phyloP scores from a whole-genome alignment of 2,113 vertebrate genomes.

The Neopipo cinnamomea region DNA sequence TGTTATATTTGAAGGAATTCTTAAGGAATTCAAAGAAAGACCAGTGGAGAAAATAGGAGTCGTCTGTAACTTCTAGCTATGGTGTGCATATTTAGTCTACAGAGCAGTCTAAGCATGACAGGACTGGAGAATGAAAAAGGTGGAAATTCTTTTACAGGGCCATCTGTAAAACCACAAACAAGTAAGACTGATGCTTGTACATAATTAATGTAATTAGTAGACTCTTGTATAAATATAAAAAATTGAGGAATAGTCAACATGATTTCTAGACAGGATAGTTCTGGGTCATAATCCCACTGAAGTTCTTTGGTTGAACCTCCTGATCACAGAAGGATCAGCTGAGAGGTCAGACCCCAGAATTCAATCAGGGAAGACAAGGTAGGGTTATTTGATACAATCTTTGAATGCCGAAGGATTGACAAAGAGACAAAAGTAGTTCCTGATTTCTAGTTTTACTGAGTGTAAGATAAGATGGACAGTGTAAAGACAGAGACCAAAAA shows the following conservation, averaged over 20 bases:
- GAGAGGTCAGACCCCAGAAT: neutral
- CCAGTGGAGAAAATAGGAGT: neutral
- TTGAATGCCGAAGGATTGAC: neutral
- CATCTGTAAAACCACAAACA: neutral
- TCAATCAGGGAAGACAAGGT: neutral
- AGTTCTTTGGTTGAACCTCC: neutral
- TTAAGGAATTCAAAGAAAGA: neutral
- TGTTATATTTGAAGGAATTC: neutral
- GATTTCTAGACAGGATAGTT: neutral
- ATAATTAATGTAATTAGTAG: neutral
- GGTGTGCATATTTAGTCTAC: neutral
- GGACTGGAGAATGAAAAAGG: neutral
- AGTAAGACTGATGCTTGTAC: neutral
- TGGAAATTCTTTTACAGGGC: neutral
- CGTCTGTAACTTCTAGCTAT: neutral
- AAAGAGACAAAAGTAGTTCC: neutral
- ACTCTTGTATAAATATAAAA: neutral
- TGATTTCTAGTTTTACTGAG: neutral
- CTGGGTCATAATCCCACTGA: neutral
- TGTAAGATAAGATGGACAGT: neutral
- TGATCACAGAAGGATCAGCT: neutral
- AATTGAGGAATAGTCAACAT: neutral
- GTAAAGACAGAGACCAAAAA: neutral
- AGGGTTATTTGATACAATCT: neutral
- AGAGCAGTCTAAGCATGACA: neutral